phyloP scores from a whole-genome alignment of 2,113 vertebrate species.

The Furnarius figulus region DNA sequence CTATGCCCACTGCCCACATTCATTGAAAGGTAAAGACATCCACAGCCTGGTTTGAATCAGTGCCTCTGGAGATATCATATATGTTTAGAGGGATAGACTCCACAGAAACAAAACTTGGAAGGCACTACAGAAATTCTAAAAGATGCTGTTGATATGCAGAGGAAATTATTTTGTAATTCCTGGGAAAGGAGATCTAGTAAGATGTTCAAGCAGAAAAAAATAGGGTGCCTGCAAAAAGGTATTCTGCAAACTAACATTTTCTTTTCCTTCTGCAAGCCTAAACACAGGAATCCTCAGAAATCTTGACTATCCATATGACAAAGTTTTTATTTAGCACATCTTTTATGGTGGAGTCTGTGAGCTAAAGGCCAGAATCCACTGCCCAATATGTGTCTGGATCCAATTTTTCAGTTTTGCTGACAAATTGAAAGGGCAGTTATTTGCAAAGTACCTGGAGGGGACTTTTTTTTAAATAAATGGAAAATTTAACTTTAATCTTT shows the following conservation, averaged over 20 bases:
- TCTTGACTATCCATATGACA: neutral
- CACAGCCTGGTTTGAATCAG: neutral
- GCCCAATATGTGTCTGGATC: neutral
- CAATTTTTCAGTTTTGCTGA: neutral
- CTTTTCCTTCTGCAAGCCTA: neutral
- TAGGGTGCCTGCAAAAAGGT: neutral
- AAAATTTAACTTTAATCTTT: neutral
- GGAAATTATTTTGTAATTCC: neutral
- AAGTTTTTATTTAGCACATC: neutral
- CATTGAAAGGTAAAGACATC: neutral
- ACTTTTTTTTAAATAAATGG: too few species aligned
- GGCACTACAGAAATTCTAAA: neutral
- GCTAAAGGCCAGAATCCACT: neutral
- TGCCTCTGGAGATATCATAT: neutral
- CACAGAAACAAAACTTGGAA: neutral
- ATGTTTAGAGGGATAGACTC: neutral
- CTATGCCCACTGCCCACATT: neutral
- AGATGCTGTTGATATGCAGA: neutral
- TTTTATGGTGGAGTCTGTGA: neutral
- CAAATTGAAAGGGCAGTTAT: neutral
- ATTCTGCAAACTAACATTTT: neutral
- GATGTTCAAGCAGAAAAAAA: neutral
- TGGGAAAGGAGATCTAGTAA: neutral
- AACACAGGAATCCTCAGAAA: neutral
- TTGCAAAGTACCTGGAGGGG: neutral